Evolutionary conservation across 2,888 invertebrate species (phyloP), one percentile per base, ranked within the genome.

Genomic region (Phania funesta): DNA sequence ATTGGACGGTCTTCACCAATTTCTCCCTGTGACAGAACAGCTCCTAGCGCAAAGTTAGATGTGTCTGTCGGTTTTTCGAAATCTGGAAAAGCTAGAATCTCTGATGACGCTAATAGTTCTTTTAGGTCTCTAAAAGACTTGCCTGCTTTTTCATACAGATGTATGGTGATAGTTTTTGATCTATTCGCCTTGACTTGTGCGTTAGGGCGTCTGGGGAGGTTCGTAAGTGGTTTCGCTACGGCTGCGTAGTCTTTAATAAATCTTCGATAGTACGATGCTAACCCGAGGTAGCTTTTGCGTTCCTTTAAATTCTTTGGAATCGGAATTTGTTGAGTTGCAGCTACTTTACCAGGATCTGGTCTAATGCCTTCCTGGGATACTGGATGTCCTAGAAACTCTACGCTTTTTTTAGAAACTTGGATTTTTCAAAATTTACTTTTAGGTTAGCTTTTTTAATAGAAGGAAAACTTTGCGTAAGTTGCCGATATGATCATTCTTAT

Each of bases 31-130:
- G 77, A 74, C 5, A 83, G 62, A 7, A 80, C 77, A 9, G 81
- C 67, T 22, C 83, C 82, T 11, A 83, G 54, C 2, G 80, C 83
- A 13, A 56, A 48, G 18, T 83, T 50, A 2, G 80, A 84, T 11
- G 85, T 84, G 20, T 85, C 84, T 2, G 82, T 82, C 20, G 75
- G 32, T 48, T 84, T 84, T 8, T 64, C 38, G 18, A 84, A 85
- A 50, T 84, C 74, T 8, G 79, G 84, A 50, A 80, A 85, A 16
- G 64, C 65, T 35, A 84, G 41, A 16, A 83, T 70, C 7, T 84
- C 80, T 0, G 70, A 35, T 7, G 81, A 83, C 2, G 48, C 60
- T 8, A 84, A 46, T 20, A 70, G 3, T 7, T 75, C 16, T 44
- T 84, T 73, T 4, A 76, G n/a, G 7, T 75, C 44, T 0, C 48